Evolutionary conservation across 1,140 invertebrate species (phyloP).

Genomic region (Galleria mellonella): DNA sequence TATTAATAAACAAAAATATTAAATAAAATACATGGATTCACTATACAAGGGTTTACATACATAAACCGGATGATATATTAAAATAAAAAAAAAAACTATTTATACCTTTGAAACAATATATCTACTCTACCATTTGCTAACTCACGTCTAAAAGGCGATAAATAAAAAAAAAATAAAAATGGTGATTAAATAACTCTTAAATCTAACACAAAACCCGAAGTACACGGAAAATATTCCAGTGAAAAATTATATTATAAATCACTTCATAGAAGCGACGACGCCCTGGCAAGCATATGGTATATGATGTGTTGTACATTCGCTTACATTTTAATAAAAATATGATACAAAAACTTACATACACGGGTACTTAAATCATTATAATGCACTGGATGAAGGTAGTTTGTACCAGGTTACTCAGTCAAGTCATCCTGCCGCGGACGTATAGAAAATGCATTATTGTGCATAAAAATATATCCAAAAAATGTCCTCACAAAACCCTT

Average conservation of each 20-base stretch:
- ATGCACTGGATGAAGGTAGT: constrained; percentile 58
- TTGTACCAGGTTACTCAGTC: constrained; percentile 64
- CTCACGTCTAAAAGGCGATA: constrained; percentile 46
- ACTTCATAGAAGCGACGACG: constrained; percentile 67
- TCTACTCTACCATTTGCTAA: constrained; percentile 57
- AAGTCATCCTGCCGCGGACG: constrained; percentile 30
- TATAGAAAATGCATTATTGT: constrained; percentile 63
- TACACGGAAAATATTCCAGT: constrained; percentile 12
- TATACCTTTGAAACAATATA: constrained; percentile 13
- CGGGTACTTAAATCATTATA: constrained; percentile 53
- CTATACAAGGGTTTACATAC: neutral
- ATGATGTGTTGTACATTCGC: constrained; percentile 47
- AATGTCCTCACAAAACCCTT: constrained; percentile 37
- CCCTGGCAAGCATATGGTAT: constrained; percentile 44
- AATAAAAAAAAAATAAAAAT: constrained; percentile 40
- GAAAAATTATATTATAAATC: constrained; percentile 22
- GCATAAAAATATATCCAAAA: constrained; percentile 54
- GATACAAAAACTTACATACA: constrained; percentile 61
- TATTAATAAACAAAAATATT: constrained; percentile 10
- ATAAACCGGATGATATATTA: neutral
- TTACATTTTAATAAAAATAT: constrained; percentile 49
- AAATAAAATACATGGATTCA: constrained; percentile 8
- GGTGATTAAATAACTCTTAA: constrained; percentile 53
- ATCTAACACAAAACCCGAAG: constrained; percentile 28
- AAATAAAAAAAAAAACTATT: too few relatives aligned